Conservation (phyloP, 2,888 invertebrate genomes). For the Noctua comes region DNA sequence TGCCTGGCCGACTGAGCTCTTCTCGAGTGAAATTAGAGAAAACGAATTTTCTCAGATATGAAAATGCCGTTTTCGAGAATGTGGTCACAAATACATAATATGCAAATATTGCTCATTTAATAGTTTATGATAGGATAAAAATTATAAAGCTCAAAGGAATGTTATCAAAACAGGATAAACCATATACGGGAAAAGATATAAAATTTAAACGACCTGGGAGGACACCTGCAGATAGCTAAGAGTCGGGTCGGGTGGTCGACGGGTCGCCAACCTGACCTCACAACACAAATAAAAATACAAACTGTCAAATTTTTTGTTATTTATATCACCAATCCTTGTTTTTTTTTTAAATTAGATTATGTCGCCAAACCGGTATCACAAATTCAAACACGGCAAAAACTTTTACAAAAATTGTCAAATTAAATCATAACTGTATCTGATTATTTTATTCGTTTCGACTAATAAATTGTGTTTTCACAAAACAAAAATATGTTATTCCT, state of each 20-base stretch:
- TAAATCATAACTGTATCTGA: constrained; percentile 60
- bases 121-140: not conserved
- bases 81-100: too few species aligned
- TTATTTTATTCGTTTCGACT: constrained; percentile 41
- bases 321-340: constrained; percentile 32
- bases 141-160: not conserved
- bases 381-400: constrained; percentile 36
- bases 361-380: constrained; percentile 46
- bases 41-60: too few species aligned
- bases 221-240: constrained; percentile 25
- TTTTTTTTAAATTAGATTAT: constrained; percentile 49
- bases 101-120: not conserved
- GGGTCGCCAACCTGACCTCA: constrained; percentile 12
- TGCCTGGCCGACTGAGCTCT: not conserved
- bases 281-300: constrained; percentile 9
- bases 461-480: constrained; percentile 51
- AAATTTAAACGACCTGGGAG: not conserved
- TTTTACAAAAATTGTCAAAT: constrained; percentile 52
- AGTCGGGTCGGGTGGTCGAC: not conserved
- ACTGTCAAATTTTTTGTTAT: constrained; percentile 31
- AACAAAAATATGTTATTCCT: constrained; percentile 39
- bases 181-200: not conserved
- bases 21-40: too few species aligned
- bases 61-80: too few species aligned
- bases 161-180: not conserved